Conservation (phyloP, 2,797 vertebrate genomes). For the Typhlichthys eigenmanni region DNA sequence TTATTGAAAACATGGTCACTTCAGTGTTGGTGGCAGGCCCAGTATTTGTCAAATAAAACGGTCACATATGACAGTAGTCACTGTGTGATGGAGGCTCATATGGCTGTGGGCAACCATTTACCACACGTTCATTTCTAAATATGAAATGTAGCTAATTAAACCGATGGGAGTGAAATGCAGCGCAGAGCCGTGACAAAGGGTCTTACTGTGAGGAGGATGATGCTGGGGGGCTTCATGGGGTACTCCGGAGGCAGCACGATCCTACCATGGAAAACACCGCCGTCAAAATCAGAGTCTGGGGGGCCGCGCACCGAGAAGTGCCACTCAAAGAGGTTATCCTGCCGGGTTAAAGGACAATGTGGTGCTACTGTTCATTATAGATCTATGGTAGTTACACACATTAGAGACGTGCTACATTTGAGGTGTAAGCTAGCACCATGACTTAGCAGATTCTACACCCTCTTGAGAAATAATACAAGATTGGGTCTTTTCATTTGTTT, state of each 20-base stretch:
- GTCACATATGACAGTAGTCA: slow-evolving; percentile 30
- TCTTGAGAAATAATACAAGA: too few species aligned
- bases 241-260: slow-evolving; percentile 96
- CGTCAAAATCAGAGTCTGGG: slow-evolving; percentile 96
- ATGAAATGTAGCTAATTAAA: slow-evolving; percentile 19
- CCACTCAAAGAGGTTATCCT: slow-evolving; percentile 99
- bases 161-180: neutral
- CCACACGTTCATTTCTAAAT: slow-evolving; percentile 25
- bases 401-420: neutral
- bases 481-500: too few species aligned
- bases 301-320: slow-evolving; percentile 97
- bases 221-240: slow-evolving; percentile 98
- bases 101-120: slow-evolving; percentile 30
- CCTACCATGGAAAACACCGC: slow-evolving; percentile 94
- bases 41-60: too few species aligned
- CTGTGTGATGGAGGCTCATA: slow-evolving; percentile 23
- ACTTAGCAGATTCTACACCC: too few species aligned
- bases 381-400: neutral
- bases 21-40: too few species aligned
- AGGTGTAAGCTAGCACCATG: slow-evolving; percentile 1
- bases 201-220: slow-evolving; percentile 95
- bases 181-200: neutral
- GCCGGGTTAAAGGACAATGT: slow-evolving; percentile 30
- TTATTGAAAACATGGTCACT: too few species aligned
- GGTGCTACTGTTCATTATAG: neutral